Conservation (phyloP, 2,797 vertebrate genomes). For the Choloepus didactylus region DNA sequence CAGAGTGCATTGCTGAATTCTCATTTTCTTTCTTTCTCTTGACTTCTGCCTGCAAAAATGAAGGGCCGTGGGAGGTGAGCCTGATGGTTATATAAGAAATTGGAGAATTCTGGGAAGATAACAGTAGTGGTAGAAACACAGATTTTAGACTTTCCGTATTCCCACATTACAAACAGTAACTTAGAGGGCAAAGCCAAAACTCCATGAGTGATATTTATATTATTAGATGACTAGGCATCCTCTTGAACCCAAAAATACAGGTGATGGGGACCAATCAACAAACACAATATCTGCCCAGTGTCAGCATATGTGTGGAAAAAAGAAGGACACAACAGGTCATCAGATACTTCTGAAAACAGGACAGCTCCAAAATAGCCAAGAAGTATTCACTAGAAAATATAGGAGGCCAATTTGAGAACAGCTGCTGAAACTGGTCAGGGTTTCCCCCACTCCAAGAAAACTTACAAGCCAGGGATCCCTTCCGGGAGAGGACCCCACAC, state of each 20-base stretch:
- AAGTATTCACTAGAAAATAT: not conserved
- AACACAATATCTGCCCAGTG: not conserved
- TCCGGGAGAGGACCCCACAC: not conserved
- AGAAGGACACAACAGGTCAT: not conserved
- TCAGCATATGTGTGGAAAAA: constrained; percentile 26
- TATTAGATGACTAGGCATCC: not conserved
- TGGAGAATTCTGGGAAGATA: constrained; percentile 36
- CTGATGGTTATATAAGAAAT: constrained; percentile 16
- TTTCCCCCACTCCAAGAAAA: not conserved
- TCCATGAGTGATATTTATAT: constrained; percentile 19
- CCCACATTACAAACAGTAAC: not conserved
- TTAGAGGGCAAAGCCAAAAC: constrained; percentile 40
- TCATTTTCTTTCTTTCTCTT: not conserved
- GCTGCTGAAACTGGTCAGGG: not conserved
- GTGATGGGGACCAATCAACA: not conserved
- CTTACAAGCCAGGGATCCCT: not conserved
- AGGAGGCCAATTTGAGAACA: not conserved
- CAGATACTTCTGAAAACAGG: not conserved
- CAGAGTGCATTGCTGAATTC: not conserved
- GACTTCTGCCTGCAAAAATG: not conserved
- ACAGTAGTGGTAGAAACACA: not conserved
- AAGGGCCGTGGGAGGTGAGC: constrained; percentile 13
- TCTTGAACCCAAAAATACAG: constrained; percentile 3
- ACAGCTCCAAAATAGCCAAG: not conserved
- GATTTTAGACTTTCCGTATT: constrained; percentile 53